These are phyloP conservation scores for Amblyteles armatorius DNA, from an alignment of 2,888 invertebrate genomes.

Conservation along the genomic window DNA sequence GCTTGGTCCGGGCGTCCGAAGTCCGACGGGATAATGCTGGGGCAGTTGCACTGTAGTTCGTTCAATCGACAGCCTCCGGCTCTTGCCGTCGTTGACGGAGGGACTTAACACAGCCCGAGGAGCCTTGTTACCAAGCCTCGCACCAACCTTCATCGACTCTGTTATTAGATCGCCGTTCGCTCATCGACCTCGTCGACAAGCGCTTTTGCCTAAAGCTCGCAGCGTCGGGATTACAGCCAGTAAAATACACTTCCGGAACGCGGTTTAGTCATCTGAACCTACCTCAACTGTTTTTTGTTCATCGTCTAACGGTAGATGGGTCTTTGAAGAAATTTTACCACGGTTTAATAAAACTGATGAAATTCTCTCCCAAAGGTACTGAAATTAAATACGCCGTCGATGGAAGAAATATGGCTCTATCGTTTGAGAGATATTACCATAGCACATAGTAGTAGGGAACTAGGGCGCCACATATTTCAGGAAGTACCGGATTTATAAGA, in stretches of 20 bases:
- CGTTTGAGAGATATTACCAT: too few species aligned
- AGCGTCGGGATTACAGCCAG: constrained; percentile 1
- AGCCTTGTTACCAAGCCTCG: not conserved
- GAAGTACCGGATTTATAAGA: too few species aligned
- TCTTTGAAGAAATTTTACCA: not conserved
- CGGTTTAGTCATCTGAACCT: not conserved
- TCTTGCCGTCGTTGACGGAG: constrained; percentile 34
- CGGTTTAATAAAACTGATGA: not conserved
- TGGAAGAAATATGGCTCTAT: too few species aligned
- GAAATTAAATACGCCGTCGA: not conserved
- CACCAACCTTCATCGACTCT: not conserved
- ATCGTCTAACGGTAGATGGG: not conserved
- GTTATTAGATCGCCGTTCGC: constrained; percentile 24
- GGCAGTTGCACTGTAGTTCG: constrained; percentile 14
- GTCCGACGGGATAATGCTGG: constrained; percentile 37
- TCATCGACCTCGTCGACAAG: not conserved
- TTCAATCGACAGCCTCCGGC: constrained; percentile 30
- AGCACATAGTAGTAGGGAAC: too few species aligned
- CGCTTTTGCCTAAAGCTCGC: not conserved
- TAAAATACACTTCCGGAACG: not conserved
- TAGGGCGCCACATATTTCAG: too few species aligned
- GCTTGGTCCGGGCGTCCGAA: constrained; percentile 10
- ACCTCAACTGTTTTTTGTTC: not conserved
- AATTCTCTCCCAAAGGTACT: not conserved
- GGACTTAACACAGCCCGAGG: constrained; percentile 11